Conservation (phyloP, 2,888 invertebrate species). For the Chalcis sispes region DNA sequence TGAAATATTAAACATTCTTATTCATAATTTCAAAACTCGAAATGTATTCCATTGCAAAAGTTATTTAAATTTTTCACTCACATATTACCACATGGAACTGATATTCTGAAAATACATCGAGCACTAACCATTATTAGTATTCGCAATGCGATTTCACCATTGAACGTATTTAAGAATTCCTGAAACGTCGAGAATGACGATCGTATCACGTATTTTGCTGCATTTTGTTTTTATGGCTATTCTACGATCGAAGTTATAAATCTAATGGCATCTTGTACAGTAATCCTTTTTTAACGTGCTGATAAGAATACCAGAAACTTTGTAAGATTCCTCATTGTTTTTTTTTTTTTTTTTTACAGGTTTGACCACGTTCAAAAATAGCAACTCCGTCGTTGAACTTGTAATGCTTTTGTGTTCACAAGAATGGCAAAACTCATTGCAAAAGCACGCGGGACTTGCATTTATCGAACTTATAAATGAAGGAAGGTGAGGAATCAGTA, state of each 20-base stretch:
- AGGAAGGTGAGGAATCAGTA: constrained; percentile 83
- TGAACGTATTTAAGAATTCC: constrained; percentile 65
- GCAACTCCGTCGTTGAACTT: constrained; percentile 97
- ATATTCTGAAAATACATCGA: constrained; percentile 40
- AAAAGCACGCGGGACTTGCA: constrained; percentile 99
- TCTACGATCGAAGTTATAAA: constrained; percentile 50
- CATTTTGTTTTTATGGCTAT: constrained; percentile 63
- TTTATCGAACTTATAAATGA: constrained; percentile 99
- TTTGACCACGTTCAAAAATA: constrained; percentile 96
- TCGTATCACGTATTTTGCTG: constrained; percentile 62
- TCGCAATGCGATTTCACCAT: constrained; percentile 58
- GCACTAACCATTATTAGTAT: constrained; percentile 63
- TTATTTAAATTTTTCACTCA: no score
- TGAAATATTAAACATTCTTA: no score
- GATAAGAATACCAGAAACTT: constrained; percentile 31
- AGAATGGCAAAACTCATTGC: constrained; percentile 99
- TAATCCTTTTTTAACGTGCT: constrained; percentile 25
- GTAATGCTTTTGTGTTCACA: constrained; percentile 99
- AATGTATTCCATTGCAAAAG: no score
- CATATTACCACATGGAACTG: no score
- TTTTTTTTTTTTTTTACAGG: constrained; percentile 78
- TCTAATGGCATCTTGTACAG: constrained; percentile 12
- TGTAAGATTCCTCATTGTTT: neutral
- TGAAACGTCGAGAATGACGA: constrained; percentile 57
- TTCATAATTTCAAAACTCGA: no score